Percentiles rank a stretch among this genome's conserved stretches.
These are phyloP conservation scores for Ophraella communa DNA, from an alignment of 2,888 invertebrate genomes.

Conservation along the genomic window DNA sequence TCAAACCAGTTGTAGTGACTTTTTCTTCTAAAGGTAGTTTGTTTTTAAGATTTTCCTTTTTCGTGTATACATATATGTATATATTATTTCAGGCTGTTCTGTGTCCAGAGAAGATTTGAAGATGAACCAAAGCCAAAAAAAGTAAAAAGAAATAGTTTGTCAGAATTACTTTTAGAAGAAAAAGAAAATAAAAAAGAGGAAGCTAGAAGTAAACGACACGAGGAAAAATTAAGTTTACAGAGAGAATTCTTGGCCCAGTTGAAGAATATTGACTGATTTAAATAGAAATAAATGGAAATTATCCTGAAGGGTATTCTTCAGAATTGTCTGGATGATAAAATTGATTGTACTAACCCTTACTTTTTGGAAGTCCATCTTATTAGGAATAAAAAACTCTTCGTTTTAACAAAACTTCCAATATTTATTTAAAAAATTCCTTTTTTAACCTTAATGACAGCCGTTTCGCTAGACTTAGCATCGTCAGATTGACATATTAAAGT, in stretches of 20 bases:
- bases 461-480: no score
- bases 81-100: background rate
- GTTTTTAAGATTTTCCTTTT: background rate
- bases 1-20: slow-evolving; percentile 6
- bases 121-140: background rate
- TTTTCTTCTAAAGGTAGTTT: slow-evolving; percentile 7
- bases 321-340: background rate
- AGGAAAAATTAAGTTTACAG: background rate
- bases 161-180: background rate
- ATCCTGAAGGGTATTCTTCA: background rate
- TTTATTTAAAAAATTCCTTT: no score
- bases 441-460: no score
- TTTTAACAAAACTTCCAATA: no score
- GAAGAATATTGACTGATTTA: slow-evolving; percentile 9
- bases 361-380: no score
- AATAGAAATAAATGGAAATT: no score
- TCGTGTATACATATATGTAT: background rate
- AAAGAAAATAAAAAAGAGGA: slow-evolving; percentile 9
- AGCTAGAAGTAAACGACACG: background rate
- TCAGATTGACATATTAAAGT: no score
- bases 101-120: no score
- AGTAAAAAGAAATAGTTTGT: slow-evolving; percentile 1
- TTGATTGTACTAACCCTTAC: no score
- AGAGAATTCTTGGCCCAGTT: slow-evolving; percentile 7
- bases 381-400: no score